Base-by-base conservation (phyloP, 2,888 invertebrate species). In the Melolontha melolontha region DNA sequence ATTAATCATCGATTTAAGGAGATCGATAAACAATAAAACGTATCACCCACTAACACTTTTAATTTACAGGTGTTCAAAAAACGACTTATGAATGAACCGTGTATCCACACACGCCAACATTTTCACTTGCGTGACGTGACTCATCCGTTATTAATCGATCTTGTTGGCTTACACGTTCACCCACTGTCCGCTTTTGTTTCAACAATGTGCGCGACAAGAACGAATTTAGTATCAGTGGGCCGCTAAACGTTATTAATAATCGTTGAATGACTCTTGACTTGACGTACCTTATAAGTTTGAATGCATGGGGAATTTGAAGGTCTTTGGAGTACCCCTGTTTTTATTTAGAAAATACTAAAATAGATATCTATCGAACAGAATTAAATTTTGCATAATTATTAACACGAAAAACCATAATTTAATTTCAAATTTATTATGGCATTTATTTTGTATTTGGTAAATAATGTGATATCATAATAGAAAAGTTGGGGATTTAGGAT, bases 51-150 rank as follows among this genome's bases (percentile, higher is more conserved):
- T 34, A 14, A 22, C 22, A 22, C 22, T 14, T 47, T 14, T n/a
- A 47, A 14, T 47, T 41, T 54, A 34, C 65, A 65, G 54, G 42
- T 65, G 65, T 55, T 47, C 29, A 22, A 49, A 51, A 51, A 54
- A 44, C 44, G 44, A 17, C 44, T 65, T 65, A 65, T 65, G 65
- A 65, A 65, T 65, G 65, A 65, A 54, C 27, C n/a, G 54, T 44
- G 34, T 40, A 12, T 11, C 17, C 41, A 14, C 40, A 8, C 2
- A 59, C 59, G 29, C 44, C 29, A 59, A 59, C 29, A 59, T 22
- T 8, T 11, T 4, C 27, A 17, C 29, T 54, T 34, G 29, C 59
- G 59, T 59, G 59, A n/a, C 42, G 44, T 57, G 57, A 59, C 44
- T 59, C 59, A 59, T 59, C 59, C 44, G 59, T 59, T 59, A 59